Conservation (phyloP, 2,888 invertebrate genomes). For the Agrochola macilenta region DNA sequence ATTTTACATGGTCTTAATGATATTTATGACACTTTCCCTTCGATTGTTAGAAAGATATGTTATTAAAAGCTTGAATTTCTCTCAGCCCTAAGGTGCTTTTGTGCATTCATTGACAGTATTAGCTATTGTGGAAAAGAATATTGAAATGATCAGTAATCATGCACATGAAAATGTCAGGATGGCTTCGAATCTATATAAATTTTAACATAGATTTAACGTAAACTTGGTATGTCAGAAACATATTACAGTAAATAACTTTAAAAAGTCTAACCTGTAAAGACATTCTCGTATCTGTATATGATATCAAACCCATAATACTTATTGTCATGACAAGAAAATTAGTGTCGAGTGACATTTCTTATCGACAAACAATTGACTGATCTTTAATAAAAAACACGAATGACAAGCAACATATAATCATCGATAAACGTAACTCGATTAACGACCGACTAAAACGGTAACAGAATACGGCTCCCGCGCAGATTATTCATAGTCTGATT, state of each 20-base stretch:
- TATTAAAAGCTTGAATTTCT: constrained; percentile 35
- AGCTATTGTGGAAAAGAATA: constrained; percentile 5
- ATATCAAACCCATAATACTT: constrained; percentile 5
- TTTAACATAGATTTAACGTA: not conserved
- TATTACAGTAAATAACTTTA: not conserved
- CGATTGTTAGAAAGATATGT: constrained; percentile 15
- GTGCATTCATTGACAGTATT: constrained; percentile 15
- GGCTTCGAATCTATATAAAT: too few species aligned
- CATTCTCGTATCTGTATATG: not conserved
- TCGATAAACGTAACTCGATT: constrained; percentile 55
- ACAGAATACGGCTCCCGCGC: constrained; percentile 74
- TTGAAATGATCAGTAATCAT: not conserved
- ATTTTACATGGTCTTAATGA: constrained; percentile 23
- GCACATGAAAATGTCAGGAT: not conserved
- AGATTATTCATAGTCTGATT: constrained; percentile 88
- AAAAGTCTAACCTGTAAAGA: not conserved
- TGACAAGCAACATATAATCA: constrained; percentile 47
- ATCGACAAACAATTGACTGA: constrained; percentile 45
- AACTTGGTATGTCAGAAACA: not conserved
- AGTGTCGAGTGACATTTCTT: constrained; percentile 8
- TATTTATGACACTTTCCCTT: constrained; percentile 39
- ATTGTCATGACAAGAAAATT: constrained; percentile 29
- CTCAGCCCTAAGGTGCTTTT: constrained; percentile 21
- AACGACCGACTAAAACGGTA: constrained; percentile 59
- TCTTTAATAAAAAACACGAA: constrained; percentile 30